Evolutionary conservation across 2,113 vertebrate genomes (phyloP).

Genomic region (Callipepla squamata): DNA sequence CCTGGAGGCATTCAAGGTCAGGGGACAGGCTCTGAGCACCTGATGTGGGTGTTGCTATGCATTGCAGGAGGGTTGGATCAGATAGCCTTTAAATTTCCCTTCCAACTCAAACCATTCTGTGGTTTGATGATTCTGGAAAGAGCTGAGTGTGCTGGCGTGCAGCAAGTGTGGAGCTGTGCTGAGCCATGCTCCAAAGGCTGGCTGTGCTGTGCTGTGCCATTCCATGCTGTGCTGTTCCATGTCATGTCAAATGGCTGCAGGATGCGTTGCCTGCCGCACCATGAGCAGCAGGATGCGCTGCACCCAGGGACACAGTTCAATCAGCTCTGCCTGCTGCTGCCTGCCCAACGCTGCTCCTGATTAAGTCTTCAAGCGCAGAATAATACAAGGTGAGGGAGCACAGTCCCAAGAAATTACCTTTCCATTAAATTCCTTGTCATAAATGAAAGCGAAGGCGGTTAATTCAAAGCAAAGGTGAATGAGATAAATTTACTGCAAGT

Average conservation of each 20-base stretch:
- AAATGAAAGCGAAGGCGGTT: background rate
- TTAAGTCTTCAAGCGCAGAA: background rate
- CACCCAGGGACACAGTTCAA: background rate
- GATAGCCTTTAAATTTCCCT: too few species aligned
- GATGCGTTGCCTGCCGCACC: background rate
- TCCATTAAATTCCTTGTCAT: background rate
- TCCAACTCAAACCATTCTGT: too few species aligned
- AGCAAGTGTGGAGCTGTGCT: too few species aligned
- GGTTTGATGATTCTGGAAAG: too few species aligned
- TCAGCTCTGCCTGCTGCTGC: background rate
- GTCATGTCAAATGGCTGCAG: background rate
- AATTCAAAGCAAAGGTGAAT: background rate
- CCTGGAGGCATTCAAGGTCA: background rate
- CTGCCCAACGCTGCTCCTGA: background rate
- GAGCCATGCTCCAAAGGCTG: background rate
- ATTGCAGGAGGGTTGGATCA: too few species aligned
- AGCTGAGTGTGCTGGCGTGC: too few species aligned
- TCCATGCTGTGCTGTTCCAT: too few species aligned
- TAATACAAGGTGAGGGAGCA: background rate
- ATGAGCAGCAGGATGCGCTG: fast-evolving
- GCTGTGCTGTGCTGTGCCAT: background rate
- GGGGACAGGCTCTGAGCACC: background rate
- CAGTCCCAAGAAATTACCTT: background rate
- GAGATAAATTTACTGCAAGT: background rate
- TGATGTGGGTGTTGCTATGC: too few species aligned